Evolutionary conservation across 2,888 invertebrate genomes (phyloP).

Genomic region (Drosophila melanosoma): DNA sequence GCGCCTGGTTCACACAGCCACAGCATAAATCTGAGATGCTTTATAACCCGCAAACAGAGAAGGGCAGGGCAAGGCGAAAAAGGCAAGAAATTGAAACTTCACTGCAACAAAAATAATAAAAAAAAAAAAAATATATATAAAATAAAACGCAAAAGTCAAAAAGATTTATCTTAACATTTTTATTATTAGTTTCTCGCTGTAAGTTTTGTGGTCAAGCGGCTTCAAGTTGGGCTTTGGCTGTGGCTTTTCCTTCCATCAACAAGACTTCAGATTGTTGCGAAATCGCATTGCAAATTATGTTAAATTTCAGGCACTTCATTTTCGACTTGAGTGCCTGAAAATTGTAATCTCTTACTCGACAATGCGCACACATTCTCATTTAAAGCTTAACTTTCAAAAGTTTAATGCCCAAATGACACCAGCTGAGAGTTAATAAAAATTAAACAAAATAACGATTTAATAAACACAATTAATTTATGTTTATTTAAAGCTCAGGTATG

Average conservation of each 20-base stretch:
- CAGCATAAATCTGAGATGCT: slow-evolving; percentile 71
- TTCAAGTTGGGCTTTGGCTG: slow-evolving; percentile 42
- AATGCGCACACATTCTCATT: slow-evolving; percentile 9
- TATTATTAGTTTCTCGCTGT: slow-evolving; percentile 70
- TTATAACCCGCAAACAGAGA: slow-evolving; percentile 42
- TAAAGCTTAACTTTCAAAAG: background rate
- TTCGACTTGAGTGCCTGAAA: slow-evolving; percentile 60
- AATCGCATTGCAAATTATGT: slow-evolving; percentile 74
- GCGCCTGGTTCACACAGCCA: slow-evolving; percentile 50
- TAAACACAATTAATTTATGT: background rate
- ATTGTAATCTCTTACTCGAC: slow-evolving; percentile 31
- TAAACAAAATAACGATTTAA: background rate
- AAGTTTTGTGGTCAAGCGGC: slow-evolving; percentile 65
- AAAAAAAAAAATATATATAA: background rate
- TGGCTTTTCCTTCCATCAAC: slow-evolving; percentile 27
- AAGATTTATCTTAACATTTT: slow-evolving; percentile 78
- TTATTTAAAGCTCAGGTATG: background rate
- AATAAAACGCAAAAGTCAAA: slow-evolving; percentile 45
- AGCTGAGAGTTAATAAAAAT: background rate
- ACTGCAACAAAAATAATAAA: slow-evolving; percentile 17
- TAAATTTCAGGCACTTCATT: slow-evolving; percentile 68
- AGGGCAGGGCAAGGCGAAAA: background rate
- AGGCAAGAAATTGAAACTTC: slow-evolving; percentile 57
- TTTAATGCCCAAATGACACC: slow-evolving; percentile 20
- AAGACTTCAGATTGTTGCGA: slow-evolving; percentile 64